Evolutionary conservation across 2,888 invertebrate species (phyloP).

Genomic region (Thereva unica): DNA sequence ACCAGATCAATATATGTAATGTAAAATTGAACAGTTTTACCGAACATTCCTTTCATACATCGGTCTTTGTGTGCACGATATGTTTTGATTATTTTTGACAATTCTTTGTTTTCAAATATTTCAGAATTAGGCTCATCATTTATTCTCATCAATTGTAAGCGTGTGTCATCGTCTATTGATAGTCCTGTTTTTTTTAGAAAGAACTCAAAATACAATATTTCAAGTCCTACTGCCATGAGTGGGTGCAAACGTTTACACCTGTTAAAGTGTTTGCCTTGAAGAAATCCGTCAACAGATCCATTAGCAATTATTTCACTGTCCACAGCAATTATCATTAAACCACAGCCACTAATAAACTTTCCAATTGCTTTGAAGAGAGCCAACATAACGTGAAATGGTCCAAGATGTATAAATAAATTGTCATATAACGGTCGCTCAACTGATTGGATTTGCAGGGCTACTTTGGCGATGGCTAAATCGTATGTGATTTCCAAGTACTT

Average conservation of each 20-base stretch:
- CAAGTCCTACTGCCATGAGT: slow-evolving; percentile 3
- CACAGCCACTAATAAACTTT: slow-evolving; percentile 41
- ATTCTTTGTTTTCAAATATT: too few species aligned
- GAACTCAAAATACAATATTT: too few species aligned
- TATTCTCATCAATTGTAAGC: too few species aligned
- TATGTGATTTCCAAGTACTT: slow-evolving; percentile 43
- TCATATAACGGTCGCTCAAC: slow-evolving; percentile 42
- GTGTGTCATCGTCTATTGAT: too few species aligned
- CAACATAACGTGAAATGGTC: slow-evolving; percentile 44
- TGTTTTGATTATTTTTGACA: too few species aligned
- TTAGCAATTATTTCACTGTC: slow-evolving; percentile 30
- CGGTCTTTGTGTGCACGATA: too few species aligned
- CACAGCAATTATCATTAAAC: slow-evolving; percentile 34
- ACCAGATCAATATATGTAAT: too few species aligned
- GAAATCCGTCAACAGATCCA: too few species aligned
- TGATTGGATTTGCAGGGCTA: slow-evolving; percentile 46
- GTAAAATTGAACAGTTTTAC: too few species aligned
- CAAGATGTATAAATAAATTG: slow-evolving; percentile 44
- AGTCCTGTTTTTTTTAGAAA: too few species aligned
- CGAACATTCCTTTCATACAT: too few species aligned
- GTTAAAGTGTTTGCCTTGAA: slow-evolving; percentile 2
- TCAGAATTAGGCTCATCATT: too few species aligned
- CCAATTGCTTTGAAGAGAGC: slow-evolving; percentile 44
- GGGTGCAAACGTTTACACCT: slow-evolving; percentile 21
- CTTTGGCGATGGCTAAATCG: slow-evolving; percentile 47